Conservation (phyloP, 2,113 vertebrate genomes). For the Odontesthes bonariensis region DNA sequence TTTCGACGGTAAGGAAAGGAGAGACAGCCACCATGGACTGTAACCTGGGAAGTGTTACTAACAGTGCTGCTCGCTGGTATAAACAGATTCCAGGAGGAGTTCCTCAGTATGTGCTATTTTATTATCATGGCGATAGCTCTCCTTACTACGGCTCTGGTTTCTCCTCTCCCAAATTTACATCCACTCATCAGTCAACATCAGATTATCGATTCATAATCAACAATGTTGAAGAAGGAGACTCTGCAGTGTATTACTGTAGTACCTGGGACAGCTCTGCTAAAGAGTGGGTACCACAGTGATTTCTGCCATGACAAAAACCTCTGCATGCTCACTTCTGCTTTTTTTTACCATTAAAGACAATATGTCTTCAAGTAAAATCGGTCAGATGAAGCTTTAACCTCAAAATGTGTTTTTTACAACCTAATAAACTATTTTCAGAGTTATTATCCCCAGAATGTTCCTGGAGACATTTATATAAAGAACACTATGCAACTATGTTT, state of each 20-base stretch:
- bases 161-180: constrained; percentile 35
- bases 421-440: too few species aligned
- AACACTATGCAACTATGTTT: too few species aligned
- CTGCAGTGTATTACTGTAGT: constrained; percentile 55
- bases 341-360: not conserved
- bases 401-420: too few species aligned
- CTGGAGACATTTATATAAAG: too few species aligned
- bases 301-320: constrained; percentile 67
- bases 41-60: constrained; percentile 30
- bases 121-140: rapidly evolving
- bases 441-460: too few species aligned
- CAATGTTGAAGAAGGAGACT: constrained; percentile 56
- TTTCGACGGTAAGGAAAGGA: constrained; percentile 48
- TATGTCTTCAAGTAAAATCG: too few species aligned
- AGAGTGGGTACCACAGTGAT: constrained; percentile 46
- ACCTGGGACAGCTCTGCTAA: constrained; percentile 7
- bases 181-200: constrained; percentile 41
- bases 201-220: constrained; percentile 64
- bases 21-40: constrained; percentile 58
- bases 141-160: not conserved
- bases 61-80: rapidly evolving
- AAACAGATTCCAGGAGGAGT: constrained; percentile 32
- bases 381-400: too few species aligned
- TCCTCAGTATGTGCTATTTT: rapidly evolving
- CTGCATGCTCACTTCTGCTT: constrained; percentile 28